Evolutionary conservation across 1,140 invertebrate species (phyloP).

Genomic region (Stenopsyche tienmushanensis): DNA sequence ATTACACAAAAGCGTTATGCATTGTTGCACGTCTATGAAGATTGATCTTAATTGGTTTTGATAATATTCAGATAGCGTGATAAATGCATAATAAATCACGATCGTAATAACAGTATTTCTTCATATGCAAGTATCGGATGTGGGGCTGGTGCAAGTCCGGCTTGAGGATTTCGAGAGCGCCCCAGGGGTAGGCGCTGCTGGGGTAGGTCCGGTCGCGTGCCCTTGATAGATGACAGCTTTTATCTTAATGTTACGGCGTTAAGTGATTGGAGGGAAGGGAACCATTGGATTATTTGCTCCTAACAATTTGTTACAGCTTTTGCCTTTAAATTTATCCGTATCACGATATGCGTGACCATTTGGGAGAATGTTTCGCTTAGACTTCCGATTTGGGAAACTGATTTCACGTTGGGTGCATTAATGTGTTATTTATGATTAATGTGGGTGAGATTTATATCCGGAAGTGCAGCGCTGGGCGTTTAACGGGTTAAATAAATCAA

Average conservation of each 20-base stretch:
- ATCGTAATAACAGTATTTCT: neutral
- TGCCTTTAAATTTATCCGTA: constrained; percentile 21
- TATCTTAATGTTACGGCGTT: constrained; percentile 37
- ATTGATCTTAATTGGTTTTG: too few relatives aligned
- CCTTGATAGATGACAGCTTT: constrained; percentile 40
- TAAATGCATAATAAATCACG: neutral
- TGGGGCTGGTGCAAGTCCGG: neutral
- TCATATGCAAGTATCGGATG: neutral
- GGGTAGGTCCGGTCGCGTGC: constrained; percentile 21
- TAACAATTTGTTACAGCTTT: constrained; percentile 18
- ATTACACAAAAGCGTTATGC: too few relatives aligned
- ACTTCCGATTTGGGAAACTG: too few relatives aligned
- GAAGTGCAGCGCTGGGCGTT: too few relatives aligned
- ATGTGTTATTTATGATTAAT: too few relatives aligned
- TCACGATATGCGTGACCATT: constrained; percentile 7
- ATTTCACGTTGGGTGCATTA: too few relatives aligned
- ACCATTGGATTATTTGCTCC: neutral
- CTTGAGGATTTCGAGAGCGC: neutral
- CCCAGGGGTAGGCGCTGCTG: neutral
- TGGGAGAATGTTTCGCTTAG: too few relatives aligned
- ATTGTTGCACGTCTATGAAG: too few relatives aligned
- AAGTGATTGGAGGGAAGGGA: constrained; percentile 34
- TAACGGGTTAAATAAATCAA: too few relatives aligned
- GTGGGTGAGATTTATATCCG: too few relatives aligned
- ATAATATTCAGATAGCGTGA: neutral